A percentile compares a stretch with the other conserved stretches of the same genome.
Evolutionary conservation across 1,140 invertebrate genomes (phyloP).

Genomic region (Solenopsis invicta): DNA sequence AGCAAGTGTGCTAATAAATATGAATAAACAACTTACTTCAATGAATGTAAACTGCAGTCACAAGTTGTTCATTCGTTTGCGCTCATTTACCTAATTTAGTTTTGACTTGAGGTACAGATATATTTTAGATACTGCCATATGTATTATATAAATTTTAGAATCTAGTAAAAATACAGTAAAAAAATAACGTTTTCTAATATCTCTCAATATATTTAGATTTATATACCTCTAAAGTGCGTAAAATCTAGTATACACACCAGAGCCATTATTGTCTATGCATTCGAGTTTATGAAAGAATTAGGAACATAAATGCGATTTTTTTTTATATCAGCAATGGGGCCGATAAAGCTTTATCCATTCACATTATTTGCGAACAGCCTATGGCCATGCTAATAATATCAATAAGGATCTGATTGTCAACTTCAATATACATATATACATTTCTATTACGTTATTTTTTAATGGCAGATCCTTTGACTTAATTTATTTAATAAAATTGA

Average conservation of each 20-base stretch:
- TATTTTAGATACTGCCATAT: neutral
- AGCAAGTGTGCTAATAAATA: neutral
- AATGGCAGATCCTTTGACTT: constrained; percentile 26
- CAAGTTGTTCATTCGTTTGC: neutral
- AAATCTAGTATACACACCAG: constrained; percentile 73
- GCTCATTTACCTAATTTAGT: neutral
- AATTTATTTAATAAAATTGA: constrained; percentile 27
- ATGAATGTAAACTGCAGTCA: neutral
- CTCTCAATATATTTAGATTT: constrained; percentile 12
- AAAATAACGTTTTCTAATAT: constrained; percentile 30
- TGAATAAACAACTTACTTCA: constrained; percentile 4
- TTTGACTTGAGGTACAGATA: neutral
- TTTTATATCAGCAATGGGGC: constrained; percentile 12
- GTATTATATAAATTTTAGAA: constrained; percentile 1
- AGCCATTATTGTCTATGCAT: constrained; percentile 59
- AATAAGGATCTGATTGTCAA: constrained; percentile 24
- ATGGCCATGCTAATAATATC: constrained; percentile 65
- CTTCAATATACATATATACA: constrained; percentile 25
- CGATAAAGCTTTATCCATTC: constrained; percentile 73
- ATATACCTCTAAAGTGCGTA: constrained; percentile 66
- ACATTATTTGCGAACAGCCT: constrained; percentile 73
- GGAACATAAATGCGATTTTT: constrained; percentile 10
- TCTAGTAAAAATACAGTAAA: constrained; percentile 48
- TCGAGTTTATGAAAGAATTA: constrained; percentile 5
- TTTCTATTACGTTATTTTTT: neutral